These are phyloP conservation scores for Drosophila suboccidentalis DNA, from an alignment of 2,888 invertebrate species.

Conservation along the genomic window DNA sequence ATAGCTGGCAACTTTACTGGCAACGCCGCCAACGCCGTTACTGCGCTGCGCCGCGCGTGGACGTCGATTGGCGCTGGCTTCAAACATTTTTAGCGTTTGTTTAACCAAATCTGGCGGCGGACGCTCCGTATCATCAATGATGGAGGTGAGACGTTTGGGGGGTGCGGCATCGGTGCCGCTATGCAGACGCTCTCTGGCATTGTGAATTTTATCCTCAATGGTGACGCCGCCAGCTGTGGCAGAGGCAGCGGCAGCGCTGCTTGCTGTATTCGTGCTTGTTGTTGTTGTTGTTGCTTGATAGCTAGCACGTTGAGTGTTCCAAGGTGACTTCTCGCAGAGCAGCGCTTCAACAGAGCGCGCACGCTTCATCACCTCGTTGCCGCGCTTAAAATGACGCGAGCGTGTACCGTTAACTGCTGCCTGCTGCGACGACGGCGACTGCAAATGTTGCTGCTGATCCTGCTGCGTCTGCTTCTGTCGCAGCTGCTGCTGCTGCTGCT, in stretches of 20 bases:
- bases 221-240: conserved; percentile 61
- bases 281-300: conserved; percentile 35
- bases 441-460: conserved; percentile 37
- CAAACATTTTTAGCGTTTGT: conserved; percentile 94
- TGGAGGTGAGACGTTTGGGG: conserved; percentile 88
- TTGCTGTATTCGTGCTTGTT: background rate
- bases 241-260: background rate
- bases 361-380: conserved; percentile 90
- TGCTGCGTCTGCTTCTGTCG: conserved; percentile 25
- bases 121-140: conserved; percentile 91
- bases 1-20: conserved; percentile 89
- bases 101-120: conserved; percentile 96
- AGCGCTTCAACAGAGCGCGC: conserved; percentile 95
- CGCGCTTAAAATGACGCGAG: conserved; percentile 86
- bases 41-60: conserved; percentile 85
- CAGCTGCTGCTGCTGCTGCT: conserved; percentile 38
- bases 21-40: conserved; percentile 87
- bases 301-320: conserved; percentile 75
- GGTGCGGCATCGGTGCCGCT: conserved; percentile 85
- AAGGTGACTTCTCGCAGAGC: conserved; percentile 88
- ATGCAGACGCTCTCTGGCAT: conserved; percentile 84
- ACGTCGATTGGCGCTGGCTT: conserved; percentile 88
- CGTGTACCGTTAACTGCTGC: conserved; percentile 43
- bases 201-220: conserved; percentile 85
- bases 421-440: conserved; percentile 20